phyloP scores from a whole-genome alignment of 2,113 vertebrate genomes.

The Elgaria multicarinata region DNA sequence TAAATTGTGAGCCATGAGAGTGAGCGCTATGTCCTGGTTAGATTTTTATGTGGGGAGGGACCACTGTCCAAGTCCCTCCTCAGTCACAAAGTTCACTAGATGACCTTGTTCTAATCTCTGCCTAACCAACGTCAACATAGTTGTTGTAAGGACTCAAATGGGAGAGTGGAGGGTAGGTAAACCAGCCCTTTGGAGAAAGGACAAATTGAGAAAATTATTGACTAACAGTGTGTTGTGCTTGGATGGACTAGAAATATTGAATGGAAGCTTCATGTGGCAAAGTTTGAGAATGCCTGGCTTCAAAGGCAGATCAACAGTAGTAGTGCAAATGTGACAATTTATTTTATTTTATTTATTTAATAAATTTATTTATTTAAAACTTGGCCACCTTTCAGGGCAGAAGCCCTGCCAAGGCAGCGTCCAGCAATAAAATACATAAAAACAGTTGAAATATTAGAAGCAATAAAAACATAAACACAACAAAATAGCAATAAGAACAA shows the following conservation, averaged over 20 bases:
- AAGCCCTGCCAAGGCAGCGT: no score
- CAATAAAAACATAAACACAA: no score
- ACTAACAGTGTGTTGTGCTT: background rate
- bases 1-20: background rate
- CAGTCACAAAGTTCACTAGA: background rate
- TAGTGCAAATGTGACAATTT: background rate
- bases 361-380: no score
- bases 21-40: background rate
- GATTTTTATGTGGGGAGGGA: background rate
- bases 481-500: no score
- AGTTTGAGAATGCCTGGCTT: background rate
- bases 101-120: no score
- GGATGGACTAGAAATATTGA: background rate
- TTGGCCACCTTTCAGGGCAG: no score
- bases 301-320: background rate
- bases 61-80: background rate
- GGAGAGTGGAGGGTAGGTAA: background rate
- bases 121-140: background rate
- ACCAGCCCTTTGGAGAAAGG: background rate
- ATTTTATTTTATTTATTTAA: no score
- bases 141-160: background rate
- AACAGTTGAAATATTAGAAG: no score
- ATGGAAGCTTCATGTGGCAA: background rate
- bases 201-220: background rate
- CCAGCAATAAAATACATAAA: no score